phyloP scores from a whole-genome alignment of 2,797 vertebrate genomes.

The Tragopan temminckii region DNA sequence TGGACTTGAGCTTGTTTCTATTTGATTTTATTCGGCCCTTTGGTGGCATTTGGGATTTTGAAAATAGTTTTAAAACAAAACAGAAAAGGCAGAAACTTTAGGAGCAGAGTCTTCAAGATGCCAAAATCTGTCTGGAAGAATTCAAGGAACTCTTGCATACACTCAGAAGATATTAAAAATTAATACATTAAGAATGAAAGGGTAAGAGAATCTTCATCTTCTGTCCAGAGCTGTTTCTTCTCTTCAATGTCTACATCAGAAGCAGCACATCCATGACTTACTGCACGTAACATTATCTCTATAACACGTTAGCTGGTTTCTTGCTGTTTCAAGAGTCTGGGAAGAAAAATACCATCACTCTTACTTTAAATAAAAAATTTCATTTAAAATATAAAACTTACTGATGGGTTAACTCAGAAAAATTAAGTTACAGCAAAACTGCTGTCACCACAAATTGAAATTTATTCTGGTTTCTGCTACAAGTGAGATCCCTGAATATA shows the following conservation, averaged over 20 bases:
- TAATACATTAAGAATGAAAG: background rate
- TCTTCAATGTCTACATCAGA: background rate
- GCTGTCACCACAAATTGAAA: conserved; percentile 20
- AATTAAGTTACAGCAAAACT: conserved; percentile 7
- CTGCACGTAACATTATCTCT: background rate
- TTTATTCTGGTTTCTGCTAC: background rate
- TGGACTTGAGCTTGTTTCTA: conserved; percentile 38
- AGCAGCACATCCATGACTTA: background rate
- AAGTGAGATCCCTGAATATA: background rate
- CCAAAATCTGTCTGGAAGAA: background rate
- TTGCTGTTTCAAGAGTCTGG: background rate
- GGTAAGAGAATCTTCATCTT: background rate
- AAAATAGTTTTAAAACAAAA: background rate
- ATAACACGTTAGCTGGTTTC: background rate
- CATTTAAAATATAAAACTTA: conserved; percentile 16
- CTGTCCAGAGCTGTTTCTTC: background rate
- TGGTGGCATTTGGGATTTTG: background rate
- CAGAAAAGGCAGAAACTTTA: conserved; percentile 13
- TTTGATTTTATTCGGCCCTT: conserved; percentile 18
- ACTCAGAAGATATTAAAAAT: background rate
- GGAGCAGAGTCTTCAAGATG: conserved; percentile 4
- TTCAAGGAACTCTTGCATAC: background rate
- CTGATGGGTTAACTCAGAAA: background rate
- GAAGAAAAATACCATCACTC: background rate
- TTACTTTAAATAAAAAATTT: background rate